phyloP scores from a whole-genome alignment of 92 coral and sea anemone genomes.

The Paramuricea clavata region DNA sequence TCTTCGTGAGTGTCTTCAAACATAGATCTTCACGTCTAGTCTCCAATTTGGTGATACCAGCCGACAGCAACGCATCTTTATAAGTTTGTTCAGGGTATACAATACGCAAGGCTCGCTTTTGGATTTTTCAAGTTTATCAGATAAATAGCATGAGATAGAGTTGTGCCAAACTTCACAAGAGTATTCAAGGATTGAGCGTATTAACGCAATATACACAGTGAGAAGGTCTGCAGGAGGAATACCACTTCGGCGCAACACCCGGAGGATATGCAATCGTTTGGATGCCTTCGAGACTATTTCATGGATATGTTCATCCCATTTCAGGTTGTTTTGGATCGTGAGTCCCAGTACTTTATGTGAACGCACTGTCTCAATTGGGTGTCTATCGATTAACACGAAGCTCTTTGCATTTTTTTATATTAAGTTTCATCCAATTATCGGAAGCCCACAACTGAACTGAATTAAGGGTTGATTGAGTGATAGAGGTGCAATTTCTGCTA shows the following conservation, averaged over 20 bases:
- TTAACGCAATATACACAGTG: conserved; percentile 15
- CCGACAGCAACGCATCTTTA: neutral
- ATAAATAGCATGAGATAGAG: neutral
- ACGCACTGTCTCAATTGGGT: conserved; percentile 10
- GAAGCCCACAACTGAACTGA: conserved; percentile 16
- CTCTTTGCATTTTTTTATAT: conserved; percentile 39
- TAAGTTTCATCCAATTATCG: conserved; percentile 41
- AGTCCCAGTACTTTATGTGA: conserved; percentile 26
- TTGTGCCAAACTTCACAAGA: conserved; percentile 16
- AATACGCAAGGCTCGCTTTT: conserved; percentile 31
- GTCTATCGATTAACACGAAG: conserved; percentile 31
- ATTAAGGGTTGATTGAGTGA: conserved; percentile 19
- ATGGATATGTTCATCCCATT: conserved; percentile 30
- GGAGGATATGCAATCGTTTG: conserved; percentile 43
- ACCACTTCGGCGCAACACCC: conserved; percentile 37
- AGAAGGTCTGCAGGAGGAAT: conserved; percentile 19
- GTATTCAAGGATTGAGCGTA: conserved; percentile 33
- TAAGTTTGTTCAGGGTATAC: neutral
- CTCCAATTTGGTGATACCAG: neutral
- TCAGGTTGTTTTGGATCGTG: conserved; percentile 22
- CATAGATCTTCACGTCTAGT: conserved; percentile 3
- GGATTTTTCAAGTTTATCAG: conserved; percentile 10
- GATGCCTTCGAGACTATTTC: conserved; percentile 32
- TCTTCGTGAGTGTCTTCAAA: conserved; percentile 3
- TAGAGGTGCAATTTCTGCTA: neutral